Evolutionary conservation across 2,888 invertebrate species (phyloP).

Genomic region (Drosophila hamatofila): DNA sequence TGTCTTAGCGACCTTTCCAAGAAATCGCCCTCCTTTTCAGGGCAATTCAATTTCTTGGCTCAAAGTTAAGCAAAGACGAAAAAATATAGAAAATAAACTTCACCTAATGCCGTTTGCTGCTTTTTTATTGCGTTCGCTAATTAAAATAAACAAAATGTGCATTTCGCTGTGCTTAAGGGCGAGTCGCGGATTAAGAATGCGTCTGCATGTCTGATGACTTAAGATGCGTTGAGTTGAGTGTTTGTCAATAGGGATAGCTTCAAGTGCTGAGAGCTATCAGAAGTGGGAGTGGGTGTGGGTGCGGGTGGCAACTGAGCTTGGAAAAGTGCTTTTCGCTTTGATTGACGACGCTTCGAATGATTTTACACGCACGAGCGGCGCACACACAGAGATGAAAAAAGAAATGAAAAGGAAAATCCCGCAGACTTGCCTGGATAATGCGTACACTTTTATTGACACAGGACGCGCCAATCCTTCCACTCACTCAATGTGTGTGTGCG

Average conservation of each 20-base stretch:
- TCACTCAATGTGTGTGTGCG: conserved; percentile 5
- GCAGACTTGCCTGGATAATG: conserved; percentile 70
- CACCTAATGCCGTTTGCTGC: conserved; percentile 33
- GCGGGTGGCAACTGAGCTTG: background rate
- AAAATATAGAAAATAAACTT: conserved; percentile 18
- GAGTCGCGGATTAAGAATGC: conserved; percentile 48
- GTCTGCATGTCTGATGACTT: conserved; percentile 75
- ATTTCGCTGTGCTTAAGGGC: conserved; percentile 35
- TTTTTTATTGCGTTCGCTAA: conserved; percentile 58
- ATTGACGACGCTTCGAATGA: conserved; percentile 78
- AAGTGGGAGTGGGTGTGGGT: background rate
- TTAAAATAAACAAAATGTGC: conserved; percentile 77
- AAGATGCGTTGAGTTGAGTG: conserved; percentile 56
- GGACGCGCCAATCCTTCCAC: conserved; percentile 65
- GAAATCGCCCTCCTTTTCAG: conserved; percentile 24
- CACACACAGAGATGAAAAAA: conserved; percentile 31
- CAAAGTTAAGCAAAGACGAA: conserved; percentile 29
- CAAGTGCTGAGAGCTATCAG: conserved; percentile 28
- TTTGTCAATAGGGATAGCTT: conserved; percentile 51
- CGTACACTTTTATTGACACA: conserved; percentile 73
- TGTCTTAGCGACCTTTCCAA: conserved; percentile 17
- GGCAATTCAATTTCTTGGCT: conserved; percentile 45
- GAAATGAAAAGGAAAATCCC: conserved; percentile 16
- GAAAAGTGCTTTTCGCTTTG: conserved; percentile 71
- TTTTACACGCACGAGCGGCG: conserved; percentile 75